phyloP scores from a whole-genome alignment of 2,888 invertebrate genomes.

The Lepidocyrtoides sp. region DNA sequence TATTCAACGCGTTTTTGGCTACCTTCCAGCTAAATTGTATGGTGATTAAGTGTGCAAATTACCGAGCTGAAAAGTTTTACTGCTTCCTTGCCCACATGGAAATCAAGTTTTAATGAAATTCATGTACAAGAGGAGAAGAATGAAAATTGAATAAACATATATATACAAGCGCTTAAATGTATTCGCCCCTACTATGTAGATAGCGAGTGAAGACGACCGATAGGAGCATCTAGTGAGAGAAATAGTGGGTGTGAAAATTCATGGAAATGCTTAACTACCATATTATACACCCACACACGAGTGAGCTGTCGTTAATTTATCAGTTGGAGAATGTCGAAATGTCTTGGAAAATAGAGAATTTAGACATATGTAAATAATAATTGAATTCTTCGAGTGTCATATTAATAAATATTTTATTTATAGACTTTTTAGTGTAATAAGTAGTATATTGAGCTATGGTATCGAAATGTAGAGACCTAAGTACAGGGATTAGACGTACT shows the following conservation, averaged over 20 bases:
- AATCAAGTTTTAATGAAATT: conserved; percentile 61
- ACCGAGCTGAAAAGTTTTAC: conserved; percentile 69
- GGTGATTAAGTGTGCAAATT: conserved; percentile 77
- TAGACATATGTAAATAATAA: neutral
- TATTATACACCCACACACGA: neutral
- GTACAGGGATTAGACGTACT: neutral
- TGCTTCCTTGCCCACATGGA: conserved; percentile 30
- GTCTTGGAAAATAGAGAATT: too few relatives aligned
- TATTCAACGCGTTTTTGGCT: conserved; percentile 82
- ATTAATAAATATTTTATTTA: neutral
- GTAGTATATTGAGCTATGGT: neutral
- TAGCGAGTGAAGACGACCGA: neutral
- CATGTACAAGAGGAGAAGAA: neutral
- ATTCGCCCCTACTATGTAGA: neutral
- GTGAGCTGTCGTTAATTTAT: neutral
- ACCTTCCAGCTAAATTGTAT: conserved; percentile 69
- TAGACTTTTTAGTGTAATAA: neutral
- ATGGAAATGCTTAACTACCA: neutral
- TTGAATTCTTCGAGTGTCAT: neutral
- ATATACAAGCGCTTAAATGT: neutral
- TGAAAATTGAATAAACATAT: conserved; percentile 40
- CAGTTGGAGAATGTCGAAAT: too few relatives aligned
- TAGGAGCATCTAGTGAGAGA: too few relatives aligned
- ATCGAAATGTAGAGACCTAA: neutral
- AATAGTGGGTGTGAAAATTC: neutral